A percentile compares a stretch with the other conserved stretches of the same genome.
Conservation (phyloP, 2,888 invertebrate genomes). For the Apotomis turbidana region DNA sequence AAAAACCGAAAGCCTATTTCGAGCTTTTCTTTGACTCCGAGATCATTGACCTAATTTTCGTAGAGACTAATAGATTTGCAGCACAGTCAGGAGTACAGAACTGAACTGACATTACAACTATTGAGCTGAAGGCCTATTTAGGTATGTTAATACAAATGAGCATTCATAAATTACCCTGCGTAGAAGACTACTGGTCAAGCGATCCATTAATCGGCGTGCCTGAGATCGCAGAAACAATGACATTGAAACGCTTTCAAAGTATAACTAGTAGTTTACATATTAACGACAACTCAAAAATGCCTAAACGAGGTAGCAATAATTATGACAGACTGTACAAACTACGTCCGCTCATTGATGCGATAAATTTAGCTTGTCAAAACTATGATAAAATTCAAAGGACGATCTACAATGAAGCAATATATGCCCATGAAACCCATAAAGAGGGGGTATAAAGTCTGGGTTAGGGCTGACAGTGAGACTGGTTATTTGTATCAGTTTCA, state of each 20-base stretch:
- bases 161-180: constrained; percentile 42
- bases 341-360: constrained; percentile 38
- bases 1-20: constrained; percentile 30
- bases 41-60: constrained; percentile 33
- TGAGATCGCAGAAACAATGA: constrained; percentile 43
- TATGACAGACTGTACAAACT: constrained; percentile 44
- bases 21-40: constrained; percentile 28
- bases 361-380: constrained; percentile 37
- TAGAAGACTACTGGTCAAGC: constrained; percentile 43
- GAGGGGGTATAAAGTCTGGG: constrained; percentile 35
- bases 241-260: constrained; percentile 38
- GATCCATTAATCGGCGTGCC: constrained; percentile 42
- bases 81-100: constrained; percentile 34
- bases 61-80: constrained; percentile 39
- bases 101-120: constrained; percentile 34
- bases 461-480: constrained; percentile 41
- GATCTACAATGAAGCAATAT: constrained; percentile 42
- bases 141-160: constrained; percentile 44
- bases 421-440: constrained; percentile 46
- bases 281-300: constrained; percentile 42
- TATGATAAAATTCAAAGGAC: constrained; percentile 47
- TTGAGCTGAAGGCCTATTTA: constrained; percentile 42
- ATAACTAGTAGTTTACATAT: constrained; percentile 42
- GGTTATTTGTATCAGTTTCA: constrained; percentile 43
- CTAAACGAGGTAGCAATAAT: constrained; percentile 34